phyloP scores from a whole-genome alignment of 2,888 invertebrate species.

The Epicampocera succincta region DNA sequence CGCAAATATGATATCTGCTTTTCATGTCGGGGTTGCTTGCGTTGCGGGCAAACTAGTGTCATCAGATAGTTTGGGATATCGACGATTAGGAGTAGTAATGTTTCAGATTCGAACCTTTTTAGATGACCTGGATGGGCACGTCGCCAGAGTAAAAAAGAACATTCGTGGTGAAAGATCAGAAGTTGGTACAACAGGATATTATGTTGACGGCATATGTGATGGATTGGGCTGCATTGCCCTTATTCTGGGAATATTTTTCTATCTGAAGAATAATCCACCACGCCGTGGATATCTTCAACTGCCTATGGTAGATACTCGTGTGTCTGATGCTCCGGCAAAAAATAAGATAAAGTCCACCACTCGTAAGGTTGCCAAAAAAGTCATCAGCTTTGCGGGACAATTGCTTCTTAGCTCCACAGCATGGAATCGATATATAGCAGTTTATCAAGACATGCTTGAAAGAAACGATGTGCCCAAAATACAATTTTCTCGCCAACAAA shows the following conservation, averaged over 20 bases:
- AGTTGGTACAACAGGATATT: slow-evolving; percentile 90
- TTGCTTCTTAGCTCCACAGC: slow-evolving; percentile 88
- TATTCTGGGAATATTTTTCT: slow-evolving; percentile 86
- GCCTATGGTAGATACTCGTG: slow-evolving; percentile 81
- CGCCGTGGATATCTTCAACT: slow-evolving; percentile 88
- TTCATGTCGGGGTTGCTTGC: slow-evolving; percentile 89
- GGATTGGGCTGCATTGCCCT: slow-evolving; percentile 88
- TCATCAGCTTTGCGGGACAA: slow-evolving; percentile 87
- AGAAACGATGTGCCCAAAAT: slow-evolving; percentile 83
- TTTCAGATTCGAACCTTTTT: slow-evolving; percentile 92
- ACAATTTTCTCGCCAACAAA: slow-evolving; percentile 83
- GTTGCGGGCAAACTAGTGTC: slow-evolving; percentile 89
- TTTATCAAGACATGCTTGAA: slow-evolving; percentile 90
- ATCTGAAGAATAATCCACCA: slow-evolving; percentile 88
- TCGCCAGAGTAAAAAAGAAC: slow-evolving; percentile 89
- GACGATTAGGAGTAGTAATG: slow-evolving; percentile 88
- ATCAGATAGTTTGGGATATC: slow-evolving; percentile 86
- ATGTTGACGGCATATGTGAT: slow-evolving; percentile 92
- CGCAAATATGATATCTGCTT: slow-evolving; percentile 91
- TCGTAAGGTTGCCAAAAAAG: slow-evolving; percentile 85
- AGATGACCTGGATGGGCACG: slow-evolving; percentile 93
- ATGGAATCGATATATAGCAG: slow-evolving; percentile 92
- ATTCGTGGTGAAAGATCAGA: slow-evolving; percentile 90
- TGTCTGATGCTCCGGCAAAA: slow-evolving; percentile 82
- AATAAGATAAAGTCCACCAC: slow-evolving; percentile 87